phyloP scores from a whole-genome alignment of 1,140 invertebrate genomes.

The Aphelinus atriplicis region DNA sequence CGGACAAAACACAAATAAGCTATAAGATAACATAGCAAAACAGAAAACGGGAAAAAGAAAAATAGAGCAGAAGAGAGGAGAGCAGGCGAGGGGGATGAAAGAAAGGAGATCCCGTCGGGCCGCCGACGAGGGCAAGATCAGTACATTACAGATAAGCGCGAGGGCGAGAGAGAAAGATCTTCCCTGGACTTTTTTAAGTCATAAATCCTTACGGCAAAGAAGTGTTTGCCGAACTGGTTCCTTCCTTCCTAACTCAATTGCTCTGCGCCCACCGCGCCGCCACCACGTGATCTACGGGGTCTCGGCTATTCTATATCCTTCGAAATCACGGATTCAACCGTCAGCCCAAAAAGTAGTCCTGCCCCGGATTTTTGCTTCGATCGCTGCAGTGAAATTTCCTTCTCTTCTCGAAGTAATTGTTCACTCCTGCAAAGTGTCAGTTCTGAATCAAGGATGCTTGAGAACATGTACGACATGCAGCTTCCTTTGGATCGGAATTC shows the following conservation, averaged over 20 bases:
- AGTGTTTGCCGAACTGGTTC: conserved; percentile 67
- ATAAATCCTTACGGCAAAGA: conserved; percentile 60
- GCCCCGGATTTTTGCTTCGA: conserved; percentile 48
- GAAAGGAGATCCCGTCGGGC: conserved; percentile 41
- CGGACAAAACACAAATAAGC: no score
- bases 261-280: conserved; percentile 42
- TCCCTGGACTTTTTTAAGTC: conserved; percentile 65
- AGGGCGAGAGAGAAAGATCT: conserved; percentile 50
- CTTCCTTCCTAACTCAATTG: conserved; percentile 68
- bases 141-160: conserved; percentile 67
- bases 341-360: conserved; percentile 40
- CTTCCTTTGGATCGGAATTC: no score
- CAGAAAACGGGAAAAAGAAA: conserved; percentile 4
- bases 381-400: no score
- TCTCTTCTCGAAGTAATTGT: no score
- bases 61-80: not conserved
- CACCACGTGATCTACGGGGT: conserved; percentile 61
- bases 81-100: conserved; percentile 1
- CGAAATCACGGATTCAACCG: conserved; percentile 56
- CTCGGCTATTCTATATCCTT: conserved; percentile 22
- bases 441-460: no score
- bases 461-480: no score
- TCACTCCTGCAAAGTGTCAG: no score
- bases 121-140: conserved; percentile 63
- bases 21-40: not conserved